Percentiles rank a stretch among this genome's conserved stretches.
Conservation (phyloP, 2,797 vertebrate genomes). For the Argentina silus region DNA sequence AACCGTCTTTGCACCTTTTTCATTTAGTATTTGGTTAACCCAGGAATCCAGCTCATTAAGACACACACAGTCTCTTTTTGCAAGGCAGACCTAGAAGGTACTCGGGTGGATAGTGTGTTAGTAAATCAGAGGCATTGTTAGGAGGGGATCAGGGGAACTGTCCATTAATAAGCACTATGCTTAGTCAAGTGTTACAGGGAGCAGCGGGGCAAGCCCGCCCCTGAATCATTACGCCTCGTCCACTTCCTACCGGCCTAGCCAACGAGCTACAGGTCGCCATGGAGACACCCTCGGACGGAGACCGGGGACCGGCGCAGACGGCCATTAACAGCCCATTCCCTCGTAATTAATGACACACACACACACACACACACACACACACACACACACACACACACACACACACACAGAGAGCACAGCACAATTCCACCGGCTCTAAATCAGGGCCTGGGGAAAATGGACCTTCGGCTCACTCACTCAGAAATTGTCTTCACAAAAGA, state of each 20-base stretch:
- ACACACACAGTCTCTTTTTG: neutral
- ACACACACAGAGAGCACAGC: too few relatives aligned
- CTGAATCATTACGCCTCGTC: conserved; percentile 68
- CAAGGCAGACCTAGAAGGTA: neutral
- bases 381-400: too few relatives aligned
- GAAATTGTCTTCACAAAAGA: conserved; percentile 37
- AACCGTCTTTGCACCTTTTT: too few relatives aligned
- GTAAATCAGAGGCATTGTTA: conserved; percentile 64
- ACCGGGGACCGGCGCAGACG: conserved; percentile 54
- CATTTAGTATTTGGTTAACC: too few relatives aligned
- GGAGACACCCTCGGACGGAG: conserved; percentile 66
- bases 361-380: too few relatives aligned
- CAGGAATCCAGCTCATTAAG: neutral
- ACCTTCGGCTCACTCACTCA: conserved; percentile 50
- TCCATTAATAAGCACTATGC: conserved; percentile 72
- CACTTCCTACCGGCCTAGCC: conserved; percentile 61
- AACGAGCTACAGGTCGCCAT: conserved; percentile 75
- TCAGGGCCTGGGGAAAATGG: conserved; percentile 58
- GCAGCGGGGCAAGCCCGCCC: conserved; percentile 63
- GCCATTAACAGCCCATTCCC: conserved; percentile 76
- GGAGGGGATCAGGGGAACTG: conserved; percentile 45
- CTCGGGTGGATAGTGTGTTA: conserved; percentile 41
- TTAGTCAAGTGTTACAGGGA: conserved; percentile 69
- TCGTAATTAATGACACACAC: conserved; percentile 74
- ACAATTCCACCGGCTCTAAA: conserved; percentile 64